These are phyloP conservation scores for Dinocampus coccinellae DNA, from an alignment of 2,888 invertebrate species.

Conservation along the genomic window DNA sequence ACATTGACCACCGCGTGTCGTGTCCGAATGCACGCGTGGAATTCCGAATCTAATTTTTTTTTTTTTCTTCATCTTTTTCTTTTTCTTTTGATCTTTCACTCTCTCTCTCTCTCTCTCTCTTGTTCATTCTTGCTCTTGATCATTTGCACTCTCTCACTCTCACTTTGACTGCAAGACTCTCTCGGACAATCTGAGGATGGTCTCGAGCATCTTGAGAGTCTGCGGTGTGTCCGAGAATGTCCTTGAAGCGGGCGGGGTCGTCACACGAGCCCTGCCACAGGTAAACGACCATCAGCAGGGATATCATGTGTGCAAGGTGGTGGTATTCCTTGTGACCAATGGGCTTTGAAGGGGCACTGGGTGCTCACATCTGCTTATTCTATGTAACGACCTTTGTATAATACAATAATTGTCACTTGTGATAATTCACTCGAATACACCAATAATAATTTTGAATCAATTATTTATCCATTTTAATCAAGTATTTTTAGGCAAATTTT, in stretches of 20 bases:
- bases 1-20: conserved; percentile 31
- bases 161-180: conserved; percentile 42
- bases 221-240: conserved; percentile 63
- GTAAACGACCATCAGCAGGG: conserved; percentile 68
- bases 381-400: not conserved
- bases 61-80: not conserved
- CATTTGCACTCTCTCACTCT: conserved; percentile 39
- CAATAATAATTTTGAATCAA: too few relatives aligned
- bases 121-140: too few relatives aligned
- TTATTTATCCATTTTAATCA: too few relatives aligned
- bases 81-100: not conserved
- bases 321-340: not conserved
- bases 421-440: too few relatives aligned
- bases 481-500: too few relatives aligned
- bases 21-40: conserved; percentile 44
- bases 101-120: too few relatives aligned
- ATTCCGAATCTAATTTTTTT: conserved; percentile 57
- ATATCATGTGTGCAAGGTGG: conserved; percentile 33
- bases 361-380: not conserved
- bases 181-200: conserved; percentile 49
- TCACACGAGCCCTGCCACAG: conserved; percentile 64
- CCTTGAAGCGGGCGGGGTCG: conserved; percentile 69
- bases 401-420: not conserved
- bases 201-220: conserved; percentile 54
- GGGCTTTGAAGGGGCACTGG: not conserved